Base-by-base conservation (phyloP, 2,797 vertebrate genomes). In the Eupleurogrammus muticus region DNA sequence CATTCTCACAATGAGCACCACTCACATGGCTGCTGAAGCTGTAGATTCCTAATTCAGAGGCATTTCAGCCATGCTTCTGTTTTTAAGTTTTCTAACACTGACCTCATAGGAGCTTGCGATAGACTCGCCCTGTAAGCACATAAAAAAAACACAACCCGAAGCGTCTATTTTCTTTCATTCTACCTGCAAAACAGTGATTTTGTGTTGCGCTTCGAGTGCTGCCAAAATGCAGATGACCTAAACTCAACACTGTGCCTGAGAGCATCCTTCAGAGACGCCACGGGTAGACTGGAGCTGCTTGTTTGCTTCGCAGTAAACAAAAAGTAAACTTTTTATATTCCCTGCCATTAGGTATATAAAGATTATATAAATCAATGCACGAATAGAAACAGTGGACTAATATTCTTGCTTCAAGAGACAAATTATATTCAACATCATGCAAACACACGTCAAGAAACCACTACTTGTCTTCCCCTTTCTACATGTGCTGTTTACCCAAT, bases 371-470 rank as follows among this genome's bases (percentile, higher is more conserved):
- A 13, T 64, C 6, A 57, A 40, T 36, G 23, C 11, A 32, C 17
- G 3, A 20, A 50, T 28, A 51, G 19, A 19, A 49, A 34, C 11
- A 35, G 13, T 36, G 35, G 8, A 36, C 34, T 47, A 20, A 23
- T 56, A 55, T 51, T 38, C 19, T n/a, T 9, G n/a, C 34, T 60
- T 72, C 64, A 35, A 73, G 61, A 74, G 52, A 75, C n/a, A 76
- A 74, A 72, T 73, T 17, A 61, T 10, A 48, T n/a, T 24, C 73
- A 3, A 28, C 28, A 6, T 28, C 3, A 28, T 28, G 28, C 28
- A 28, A 28, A 28, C 28, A 28, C 28, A 28, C 6, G 49, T 63
- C 51, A 66, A 34, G 63, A 72, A 60, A 28, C 49, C 17, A 19
- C 51, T 60, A 47, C 53, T 44, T 60, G 36, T 32, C 35, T 36